These are phyloP conservation scores for Eledona agricola DNA, from an alignment of 2,888 invertebrate species.

Conservation along the genomic window DNA sequence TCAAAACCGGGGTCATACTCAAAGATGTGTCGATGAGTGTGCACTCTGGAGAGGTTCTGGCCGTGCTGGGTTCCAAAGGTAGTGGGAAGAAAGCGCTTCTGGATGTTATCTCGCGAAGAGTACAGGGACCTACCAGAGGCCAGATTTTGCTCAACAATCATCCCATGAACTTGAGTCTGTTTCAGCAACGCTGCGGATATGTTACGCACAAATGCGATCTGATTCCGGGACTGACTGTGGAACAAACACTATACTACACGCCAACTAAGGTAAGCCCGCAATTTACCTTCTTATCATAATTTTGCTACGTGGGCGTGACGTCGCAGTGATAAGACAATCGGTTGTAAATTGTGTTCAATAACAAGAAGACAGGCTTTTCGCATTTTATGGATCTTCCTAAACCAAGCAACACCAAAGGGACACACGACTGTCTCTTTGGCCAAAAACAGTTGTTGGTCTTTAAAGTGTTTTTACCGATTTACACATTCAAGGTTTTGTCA, in stretches of 20 bases:
- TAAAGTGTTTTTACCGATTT: too few relatives aligned
- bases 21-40: conserved; percentile 93
- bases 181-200: conserved; percentile 87
- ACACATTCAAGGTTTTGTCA: too few relatives aligned
- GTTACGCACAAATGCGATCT: conserved; percentile 88
- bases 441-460: too few relatives aligned
- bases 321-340: too few relatives aligned
- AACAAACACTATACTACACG: conserved; percentile 83
- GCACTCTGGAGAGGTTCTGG: conserved; percentile 92
- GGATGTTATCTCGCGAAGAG: conserved; percentile 87
- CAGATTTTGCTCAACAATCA: conserved; percentile 90
- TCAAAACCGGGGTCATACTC: conserved; percentile 85
- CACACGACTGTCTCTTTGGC: too few relatives aligned
- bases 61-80: conserved; percentile 92
- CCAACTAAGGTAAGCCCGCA: conserved; percentile 75
- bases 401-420: too few relatives aligned
- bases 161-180: conserved; percentile 80
- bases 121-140: conserved; percentile 84
- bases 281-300: too few relatives aligned
- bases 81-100: conserved; percentile 94
- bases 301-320: too few relatives aligned
- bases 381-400: too few relatives aligned
- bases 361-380: too few relatives aligned
- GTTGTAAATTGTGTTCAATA: too few relatives aligned
- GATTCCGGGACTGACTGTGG: conserved; percentile 86